These are phyloP conservation scores for Drosophila miranda DNA, from an alignment of 1,140 invertebrate genomes.

Conservation along the genomic window DNA sequence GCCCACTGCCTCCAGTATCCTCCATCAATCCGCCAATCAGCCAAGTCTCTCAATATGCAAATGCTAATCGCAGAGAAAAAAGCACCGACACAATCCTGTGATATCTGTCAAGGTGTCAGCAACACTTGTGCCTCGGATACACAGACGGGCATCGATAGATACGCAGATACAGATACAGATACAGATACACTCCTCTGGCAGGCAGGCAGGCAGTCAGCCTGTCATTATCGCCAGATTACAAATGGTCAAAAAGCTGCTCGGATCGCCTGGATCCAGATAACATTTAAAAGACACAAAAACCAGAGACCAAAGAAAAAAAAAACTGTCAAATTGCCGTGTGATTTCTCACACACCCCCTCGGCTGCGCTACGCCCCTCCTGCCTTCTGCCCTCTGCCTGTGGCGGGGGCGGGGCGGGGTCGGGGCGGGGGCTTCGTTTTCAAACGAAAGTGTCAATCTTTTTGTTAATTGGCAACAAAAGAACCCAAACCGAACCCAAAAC, in stretches of 20 bases:
- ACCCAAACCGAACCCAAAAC: slow-evolving; percentile 10
- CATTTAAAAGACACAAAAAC: slow-evolving; percentile 1
- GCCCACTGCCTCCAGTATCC: not conserved
- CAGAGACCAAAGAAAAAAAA: not conserved
- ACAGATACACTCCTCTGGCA: slow-evolving; percentile 16
- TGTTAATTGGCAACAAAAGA: slow-evolving; percentile 75
- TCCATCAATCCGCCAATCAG: slow-evolving; percentile 47
- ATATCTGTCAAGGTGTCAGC: slow-evolving; percentile 75
- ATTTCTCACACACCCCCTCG: slow-evolving; percentile 27
- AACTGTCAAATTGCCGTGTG: slow-evolving; percentile 61
- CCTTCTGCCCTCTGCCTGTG: slow-evolving; percentile 52
- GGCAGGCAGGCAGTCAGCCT: slow-evolving; percentile 20
- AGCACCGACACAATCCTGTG: slow-evolving; percentile 48
- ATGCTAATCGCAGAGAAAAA: slow-evolving; percentile 56
- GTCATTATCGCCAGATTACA: slow-evolving; percentile 74
- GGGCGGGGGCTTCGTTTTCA: slow-evolving; percentile 39
- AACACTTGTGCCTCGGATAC: slow-evolving; percentile 60
- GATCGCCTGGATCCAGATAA: slow-evolving; percentile 9
- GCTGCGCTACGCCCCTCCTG: slow-evolving; percentile 16
- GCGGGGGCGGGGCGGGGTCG: not conserved
- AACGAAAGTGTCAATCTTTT: slow-evolving; percentile 78
- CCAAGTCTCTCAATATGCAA: slow-evolving; percentile 35
- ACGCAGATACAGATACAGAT: slow-evolving; percentile 3
- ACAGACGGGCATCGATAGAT: slow-evolving; percentile 43
- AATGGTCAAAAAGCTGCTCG: slow-evolving; percentile 36